Percentiles rank a stretch among this genome's conserved stretches.
phyloP scores from a whole-genome alignment of 1,140 invertebrate species.

The Papilio glaucus region DNA sequence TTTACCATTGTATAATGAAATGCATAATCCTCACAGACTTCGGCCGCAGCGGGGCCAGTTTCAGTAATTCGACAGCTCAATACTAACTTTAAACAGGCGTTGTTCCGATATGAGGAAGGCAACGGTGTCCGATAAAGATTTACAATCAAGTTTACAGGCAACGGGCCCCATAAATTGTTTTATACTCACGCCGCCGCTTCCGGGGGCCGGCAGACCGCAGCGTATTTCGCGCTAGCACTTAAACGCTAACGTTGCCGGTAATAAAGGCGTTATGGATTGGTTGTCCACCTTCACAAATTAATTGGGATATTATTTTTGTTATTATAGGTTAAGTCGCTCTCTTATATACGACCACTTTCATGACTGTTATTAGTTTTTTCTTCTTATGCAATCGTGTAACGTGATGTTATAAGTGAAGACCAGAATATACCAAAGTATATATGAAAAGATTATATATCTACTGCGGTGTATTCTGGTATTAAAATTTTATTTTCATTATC shows the following conservation, averaged over 20 bases:
- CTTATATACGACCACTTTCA: too few species aligned
- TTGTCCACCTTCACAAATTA: background rate
- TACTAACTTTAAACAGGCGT: background rate
- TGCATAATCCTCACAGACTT: too few species aligned
- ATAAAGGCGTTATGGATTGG: slow-evolving; percentile 43
- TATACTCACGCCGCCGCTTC: slow-evolving; percentile 41
- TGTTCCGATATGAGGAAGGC: background rate
- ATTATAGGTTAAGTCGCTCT: background rate
- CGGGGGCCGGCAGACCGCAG: slow-evolving; percentile 33
- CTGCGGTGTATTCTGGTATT: too few species aligned
- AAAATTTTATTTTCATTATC: too few species aligned
- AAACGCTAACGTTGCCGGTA: slow-evolving; percentile 37
- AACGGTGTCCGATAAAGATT: slow-evolving; percentile 41
- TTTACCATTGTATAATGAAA: too few species aligned
- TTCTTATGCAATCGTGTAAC: too few species aligned
- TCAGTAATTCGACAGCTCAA: background rate
- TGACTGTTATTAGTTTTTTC: too few species aligned
- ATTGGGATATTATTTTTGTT: background rate
- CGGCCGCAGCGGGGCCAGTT: too few species aligned
- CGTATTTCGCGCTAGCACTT: slow-evolving; percentile 44
- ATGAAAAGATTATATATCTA: too few species aligned
- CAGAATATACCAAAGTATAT: too few species aligned
- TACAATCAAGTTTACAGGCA: slow-evolving; percentile 46
- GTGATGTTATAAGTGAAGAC: too few species aligned
- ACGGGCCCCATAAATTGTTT: slow-evolving; percentile 43